These are phyloP conservation scores for Enteromius trimaculatus DNA, from an alignment of 2,797 vertebrate genomes.

Conservation along the genomic window DNA sequence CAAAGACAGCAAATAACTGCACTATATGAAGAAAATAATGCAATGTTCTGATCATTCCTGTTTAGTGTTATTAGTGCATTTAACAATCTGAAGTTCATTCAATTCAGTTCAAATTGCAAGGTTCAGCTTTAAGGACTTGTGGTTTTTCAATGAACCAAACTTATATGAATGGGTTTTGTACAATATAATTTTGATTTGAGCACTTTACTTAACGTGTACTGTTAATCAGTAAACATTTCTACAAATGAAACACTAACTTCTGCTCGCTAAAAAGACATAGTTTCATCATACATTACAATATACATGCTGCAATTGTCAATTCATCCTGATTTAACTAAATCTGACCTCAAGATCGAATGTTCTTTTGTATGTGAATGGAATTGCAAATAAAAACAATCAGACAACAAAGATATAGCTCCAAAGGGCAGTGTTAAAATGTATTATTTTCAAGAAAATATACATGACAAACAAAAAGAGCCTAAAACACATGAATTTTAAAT, in stretches of 20 bases:
- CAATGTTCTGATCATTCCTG: neutral
- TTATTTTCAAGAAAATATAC: conserved; percentile 10
- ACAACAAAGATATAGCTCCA: conserved; percentile 17
- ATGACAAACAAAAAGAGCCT: neutral
- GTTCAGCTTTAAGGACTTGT: neutral
- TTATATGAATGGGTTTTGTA: neutral
- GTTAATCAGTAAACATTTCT: neutral
- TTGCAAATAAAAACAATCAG: conserved; percentile 7
- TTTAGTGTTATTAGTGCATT: neutral
- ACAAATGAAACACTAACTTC: neutral
- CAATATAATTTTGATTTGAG: neutral
- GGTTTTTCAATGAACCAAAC: neutral
- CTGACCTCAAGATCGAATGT: neutral
- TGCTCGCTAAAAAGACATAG: neutral
- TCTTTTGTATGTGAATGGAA: neutral
- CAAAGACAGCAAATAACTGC: conserved; percentile 43
- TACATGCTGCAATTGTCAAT: neutral
- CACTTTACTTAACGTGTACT: neutral
- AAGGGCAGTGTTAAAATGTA: neutral
- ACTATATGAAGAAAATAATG: neutral
- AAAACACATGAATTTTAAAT: neutral
- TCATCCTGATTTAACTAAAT: neutral
- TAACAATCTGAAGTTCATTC: neutral
- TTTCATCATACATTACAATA: neutral
- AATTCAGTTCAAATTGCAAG: neutral